Conservation (phyloP, 2,888 invertebrate species). For the Temnothorax unifasciatus region DNA sequence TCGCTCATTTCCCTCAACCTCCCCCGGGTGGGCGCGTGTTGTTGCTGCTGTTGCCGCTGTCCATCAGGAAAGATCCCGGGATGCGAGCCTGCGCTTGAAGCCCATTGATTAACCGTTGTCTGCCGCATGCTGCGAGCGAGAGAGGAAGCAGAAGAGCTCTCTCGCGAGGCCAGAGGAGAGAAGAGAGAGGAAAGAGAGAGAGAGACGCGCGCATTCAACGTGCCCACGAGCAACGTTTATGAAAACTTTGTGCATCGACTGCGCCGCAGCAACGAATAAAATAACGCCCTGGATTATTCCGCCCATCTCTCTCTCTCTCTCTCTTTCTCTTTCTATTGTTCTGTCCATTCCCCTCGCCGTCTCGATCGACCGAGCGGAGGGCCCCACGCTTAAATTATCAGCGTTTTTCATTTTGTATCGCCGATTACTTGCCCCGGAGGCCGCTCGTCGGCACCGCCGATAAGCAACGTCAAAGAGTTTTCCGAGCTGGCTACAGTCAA, state of each 20-base stretch:
- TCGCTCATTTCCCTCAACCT: neutral
- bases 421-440: conserved; percentile 59
- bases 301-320: conserved; percentile 16
- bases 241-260: conserved; percentile 82
- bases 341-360: neutral
- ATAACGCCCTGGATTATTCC: conserved; percentile 74
- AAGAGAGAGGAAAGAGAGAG: neutral
- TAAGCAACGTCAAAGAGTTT: conserved; percentile 58
- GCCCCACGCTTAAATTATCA: conserved; percentile 62
- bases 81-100: conserved; percentile 84
- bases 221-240: conserved; percentile 80
- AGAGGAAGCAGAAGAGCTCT: conserved; percentile 51
- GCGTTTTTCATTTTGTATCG: conserved; percentile 60
- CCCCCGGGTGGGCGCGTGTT: conserved; percentile 56
- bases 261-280: conserved; percentile 74
- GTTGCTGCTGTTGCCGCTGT: conserved; percentile 80
- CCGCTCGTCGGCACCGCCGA: conserved; percentile 38
- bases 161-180: neutral
- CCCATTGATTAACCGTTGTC: conserved; percentile 86
- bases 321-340: neutral
- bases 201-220: conserved; percentile 45
- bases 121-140: conserved; percentile 77
- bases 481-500: conserved; percentile 36
- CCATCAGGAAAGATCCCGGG: conserved; percentile 83
- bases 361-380: conserved; percentile 49